Base-by-base conservation (phyloP, 2,888 invertebrate species). In the Chrysina gloriosa region DNA sequence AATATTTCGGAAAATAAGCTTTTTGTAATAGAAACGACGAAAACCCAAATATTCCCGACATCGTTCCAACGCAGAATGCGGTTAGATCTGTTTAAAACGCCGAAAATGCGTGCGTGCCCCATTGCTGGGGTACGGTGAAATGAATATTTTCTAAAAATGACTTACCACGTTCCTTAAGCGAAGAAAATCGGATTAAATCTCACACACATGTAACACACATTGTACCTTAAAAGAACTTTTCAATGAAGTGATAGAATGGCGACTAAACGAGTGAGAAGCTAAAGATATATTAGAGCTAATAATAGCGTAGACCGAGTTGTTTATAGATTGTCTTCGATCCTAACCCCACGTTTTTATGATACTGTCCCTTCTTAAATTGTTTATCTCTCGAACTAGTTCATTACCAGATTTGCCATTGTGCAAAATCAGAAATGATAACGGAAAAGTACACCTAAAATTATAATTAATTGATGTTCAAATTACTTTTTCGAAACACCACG, bases 281-380 rank as follows among this genome's bases (percentile, higher is more conserved):
- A 77, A 78, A 78, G 78, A 80, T 79, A 78, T 79, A 77, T 80
- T 77, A 74, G 77, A 77, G 79, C 81, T 81, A 81, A 80, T 81
- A 81, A 81, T 82, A 82, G 81, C 77, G 63, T 58, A 77, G 77
- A 75, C 70, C 70, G 68, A 76, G 79, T 79, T 79, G 80, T 79
- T 80, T 79, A 74, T 75, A 75, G 73, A 73, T 71, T 72, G 71
- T 71, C 72, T 70, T 79, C 76, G 76, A 75, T 72, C 69, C 76
- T 77, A 78, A 78, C 82, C 81, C 81, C 81, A 80, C 81, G 36
- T 81, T 77, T 77, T 70, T 74, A 58, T 23, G 34, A 58, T 29
- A 66, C 58, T 19, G 31, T 58, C 64, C 64, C 39, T 52, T 52
- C 48, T 39, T 31, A 5, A 34, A 7, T 23, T 45, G 27, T 50